phyloP scores from a whole-genome alignment of 2,797 vertebrate genomes.

The Acanthornis magna region DNA sequence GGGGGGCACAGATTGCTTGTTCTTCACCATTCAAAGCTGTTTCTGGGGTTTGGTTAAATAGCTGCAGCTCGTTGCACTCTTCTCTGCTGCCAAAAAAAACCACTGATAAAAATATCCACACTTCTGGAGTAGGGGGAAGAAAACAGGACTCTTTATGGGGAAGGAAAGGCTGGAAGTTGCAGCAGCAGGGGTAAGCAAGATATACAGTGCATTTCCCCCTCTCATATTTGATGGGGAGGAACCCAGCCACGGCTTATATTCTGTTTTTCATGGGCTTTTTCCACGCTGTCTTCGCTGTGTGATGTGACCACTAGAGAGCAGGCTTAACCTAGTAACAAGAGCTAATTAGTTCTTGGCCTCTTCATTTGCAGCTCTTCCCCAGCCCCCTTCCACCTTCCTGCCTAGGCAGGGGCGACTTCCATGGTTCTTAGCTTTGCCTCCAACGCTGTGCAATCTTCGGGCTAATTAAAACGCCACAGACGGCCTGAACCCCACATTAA shows the following conservation, averaged over 20 bases:
- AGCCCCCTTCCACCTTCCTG: slow-evolving; percentile 33
- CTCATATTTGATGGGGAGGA: not conserved
- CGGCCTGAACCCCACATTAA: slow-evolving; percentile 77
- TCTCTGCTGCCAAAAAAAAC: not conserved
- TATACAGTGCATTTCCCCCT: not conserved
- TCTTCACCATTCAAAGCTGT: not conserved
- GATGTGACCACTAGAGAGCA: slow-evolving; percentile 87
- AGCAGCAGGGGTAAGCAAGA: not conserved
- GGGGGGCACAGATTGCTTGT: rapidly evolving
- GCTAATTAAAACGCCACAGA: slow-evolving; percentile 85
- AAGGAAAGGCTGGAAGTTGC: not conserved
- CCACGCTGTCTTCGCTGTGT: not conserved
- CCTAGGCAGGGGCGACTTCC: slow-evolving; percentile 46
- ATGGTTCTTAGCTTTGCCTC: slow-evolving; percentile 67
- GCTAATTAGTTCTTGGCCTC: slow-evolving; percentile 30
- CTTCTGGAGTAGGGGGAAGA: not conserved
- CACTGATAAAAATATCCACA: not conserved
- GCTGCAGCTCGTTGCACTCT: not conserved
- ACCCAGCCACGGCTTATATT: not conserved
- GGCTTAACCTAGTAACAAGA: slow-evolving; percentile 76
- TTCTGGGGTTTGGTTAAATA: not conserved
- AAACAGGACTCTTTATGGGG: not conserved
- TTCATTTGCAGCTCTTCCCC: slow-evolving; percentile 30
- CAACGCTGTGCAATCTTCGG: slow-evolving; percentile 72
- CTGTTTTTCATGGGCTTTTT: not conserved